phyloP scores from a whole-genome alignment of 2,113 vertebrate species.

The Chlorodrepanis virens region DNA sequence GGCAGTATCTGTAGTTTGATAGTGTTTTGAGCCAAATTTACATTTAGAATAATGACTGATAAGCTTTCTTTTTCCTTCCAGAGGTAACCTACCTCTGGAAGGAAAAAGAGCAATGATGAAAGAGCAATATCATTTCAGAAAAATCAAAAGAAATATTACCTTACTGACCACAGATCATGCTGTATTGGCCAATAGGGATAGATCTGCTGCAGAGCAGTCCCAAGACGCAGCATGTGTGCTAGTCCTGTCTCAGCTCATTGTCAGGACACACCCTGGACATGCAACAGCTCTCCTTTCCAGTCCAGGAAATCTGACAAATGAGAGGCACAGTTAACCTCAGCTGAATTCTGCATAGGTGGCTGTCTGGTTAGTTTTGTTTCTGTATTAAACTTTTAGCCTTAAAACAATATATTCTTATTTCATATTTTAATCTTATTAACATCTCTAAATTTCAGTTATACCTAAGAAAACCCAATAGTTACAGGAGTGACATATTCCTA shows the following conservation, averaged over 20 bases:
- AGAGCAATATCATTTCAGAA: not conserved
- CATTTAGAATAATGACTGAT: fast-evolving
- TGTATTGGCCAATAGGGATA: not conserved
- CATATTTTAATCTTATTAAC: not conserved
- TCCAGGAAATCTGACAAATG: not conserved
- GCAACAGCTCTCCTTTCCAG: not conserved
- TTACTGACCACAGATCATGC: not conserved
- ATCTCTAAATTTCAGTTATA: not conserved
- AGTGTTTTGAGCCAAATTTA: not conserved
- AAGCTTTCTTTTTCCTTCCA: not conserved
- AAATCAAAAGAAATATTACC: not conserved
- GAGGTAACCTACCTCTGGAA: not conserved
- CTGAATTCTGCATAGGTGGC: not conserved
- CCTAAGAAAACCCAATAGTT: not conserved
- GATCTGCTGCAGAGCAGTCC: not conserved
- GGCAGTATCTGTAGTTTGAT: not conserved
- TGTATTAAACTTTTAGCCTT: not conserved
- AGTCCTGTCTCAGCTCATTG: not conserved
- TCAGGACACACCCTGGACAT: not conserved
- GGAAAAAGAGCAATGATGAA: no score
- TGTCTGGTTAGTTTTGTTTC: not conserved
- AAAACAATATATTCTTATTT: not conserved
- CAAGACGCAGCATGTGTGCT: fast-evolving
- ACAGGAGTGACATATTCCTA: not conserved
- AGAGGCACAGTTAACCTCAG: not conserved